Base-by-base conservation (phyloP, 1,140 invertebrate genomes). In the Philopotamus ludificatus region DNA sequence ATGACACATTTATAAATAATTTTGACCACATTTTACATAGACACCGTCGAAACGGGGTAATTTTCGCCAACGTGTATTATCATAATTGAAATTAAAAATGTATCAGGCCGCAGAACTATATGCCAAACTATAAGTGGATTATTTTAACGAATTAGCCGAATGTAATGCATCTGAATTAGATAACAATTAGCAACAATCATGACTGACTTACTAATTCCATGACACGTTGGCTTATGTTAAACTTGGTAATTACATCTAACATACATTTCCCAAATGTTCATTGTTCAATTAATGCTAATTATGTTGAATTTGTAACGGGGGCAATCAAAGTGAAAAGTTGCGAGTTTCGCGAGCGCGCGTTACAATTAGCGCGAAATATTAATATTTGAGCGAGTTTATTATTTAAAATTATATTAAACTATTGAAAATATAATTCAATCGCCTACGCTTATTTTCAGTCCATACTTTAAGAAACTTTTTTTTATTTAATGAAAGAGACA, bases 141-240 rank as follows among this genome's bases (percentile, higher is more conserved):
- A 60, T 47, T 47, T 44, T 47, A 22, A n/a, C 23, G 57, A 39
- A 60, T 60, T 60, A 60, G 39, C 44, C 34, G 44, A 60, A 60
- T 60, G 57, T 60, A 60, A 60, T 60, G 57, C 57, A 57, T 28
- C 42, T 42, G 57, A 42, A 34, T 47, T 47, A 60, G 39, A 15
- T 41, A 60, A 42, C 57, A 47, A 44, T 60, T 60, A 42, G 7
- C 57, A 26, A 60, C 57, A 60, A 60, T 60, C 57, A 60, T 60
- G 57, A 60, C 57, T 60, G 57, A 60, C 57, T 60, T 60, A 57
- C 54, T 28, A 57, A 57, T 42, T 26, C 20, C 20, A n/a, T 28
- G 54, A 39, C 23, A 26, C 28, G 50, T 25, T 53, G 18, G 50
- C 22, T 53, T 53, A 1, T 53, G 34, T 39, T 57, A 7, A 57